phyloP scores from a whole-genome alignment of 2,888 invertebrate species.

The Oxyteleia sp. region DNA sequence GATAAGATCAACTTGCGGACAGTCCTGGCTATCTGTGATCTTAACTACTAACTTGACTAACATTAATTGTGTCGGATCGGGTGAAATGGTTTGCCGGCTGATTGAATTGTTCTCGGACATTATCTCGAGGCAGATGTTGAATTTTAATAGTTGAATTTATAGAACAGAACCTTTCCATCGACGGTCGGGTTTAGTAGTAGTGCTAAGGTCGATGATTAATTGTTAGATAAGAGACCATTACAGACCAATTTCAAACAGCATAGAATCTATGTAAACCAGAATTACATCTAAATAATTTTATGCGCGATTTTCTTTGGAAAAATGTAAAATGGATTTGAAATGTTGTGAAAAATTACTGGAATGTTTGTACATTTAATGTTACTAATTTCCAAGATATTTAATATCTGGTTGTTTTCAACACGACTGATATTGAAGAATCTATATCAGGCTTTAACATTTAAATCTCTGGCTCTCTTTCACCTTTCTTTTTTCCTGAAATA shows the following conservation, averaged over 20 bases:
- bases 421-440: slow-evolving; percentile 4
- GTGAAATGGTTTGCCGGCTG: slow-evolving; percentile 26
- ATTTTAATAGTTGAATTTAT: slow-evolving; percentile 41
- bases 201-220: slow-evolving; percentile 36
- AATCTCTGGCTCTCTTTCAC: no score
- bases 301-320: neutral
- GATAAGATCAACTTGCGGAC: slow-evolving; percentile 64
- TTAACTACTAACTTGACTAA: slow-evolving; percentile 62
- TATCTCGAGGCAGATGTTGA: slow-evolving; percentile 43
- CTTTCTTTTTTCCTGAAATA: no score
- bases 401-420: neutral
- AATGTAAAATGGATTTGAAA: neutral
- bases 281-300: neutral
- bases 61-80: slow-evolving; percentile 52
- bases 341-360: neutral
- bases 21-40: slow-evolving; percentile 50
- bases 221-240: slow-evolving; percentile 39
- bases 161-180: slow-evolving; percentile 6
- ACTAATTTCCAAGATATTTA: no score
- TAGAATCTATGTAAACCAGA: neutral
- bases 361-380: no score
- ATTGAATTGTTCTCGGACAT: slow-evolving; percentile 53
- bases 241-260: slow-evolving; percentile 6
- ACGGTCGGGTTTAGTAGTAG: slow-evolving; percentile 38
- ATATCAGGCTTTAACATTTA: no score